Evolutionary conservation across 1,140 invertebrate genomes (phyloP), one percentile per base, ranked within the genome.

Genomic region (Zaprionus davidi): DNA sequence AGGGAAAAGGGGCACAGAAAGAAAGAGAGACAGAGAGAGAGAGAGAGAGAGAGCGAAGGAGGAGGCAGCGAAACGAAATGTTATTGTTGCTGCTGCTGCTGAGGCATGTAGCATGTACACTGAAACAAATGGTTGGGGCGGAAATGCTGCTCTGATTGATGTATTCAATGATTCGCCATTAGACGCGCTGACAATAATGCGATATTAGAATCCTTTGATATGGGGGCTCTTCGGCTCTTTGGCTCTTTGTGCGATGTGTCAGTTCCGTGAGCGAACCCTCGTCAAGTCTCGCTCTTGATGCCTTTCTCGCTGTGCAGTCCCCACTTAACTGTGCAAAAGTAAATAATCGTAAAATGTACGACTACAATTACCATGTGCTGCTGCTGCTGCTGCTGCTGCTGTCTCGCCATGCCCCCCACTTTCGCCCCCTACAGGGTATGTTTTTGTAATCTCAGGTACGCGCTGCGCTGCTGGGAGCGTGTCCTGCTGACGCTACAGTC

Each of bases 301-400:
- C 46, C 22, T 60, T 75, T 83, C 68, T 73, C 60, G 59, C 81
- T 78, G 84, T 87, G 77, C 62, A 78, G 31, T 31, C 46, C 36
- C 13, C 38, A 28, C 60, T 79, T 80, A 81, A 84, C 78, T 67
- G 76, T 87, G 66, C 55, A 79, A 90, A 67, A 64, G 85, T 90
- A 84, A 88, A 88, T 88, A 82, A 84, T 79, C 79, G 68, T 83
- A 79, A 79, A 88, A 81, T 81, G 84, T 72, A 62, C 70, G 79
- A 11, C 9, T 51, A 79, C 73, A 58, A 63, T 77, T 81, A 69
- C 70, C 68, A 78, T 67, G 66, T 71, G 38, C 38, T 70, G 41
- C 26, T 6, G 26, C 26, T 60, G 59, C 58, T 55, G 36, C 38
- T 7, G 5, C 22, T 13, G n/a, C n/a, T n/a, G n/a, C n/a, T n/a